Evolutionary conservation across 2,113 vertebrate genomes (phyloP), one percentile per base, ranked within the genome.

Genomic region (Capreolus pygargus): DNA sequence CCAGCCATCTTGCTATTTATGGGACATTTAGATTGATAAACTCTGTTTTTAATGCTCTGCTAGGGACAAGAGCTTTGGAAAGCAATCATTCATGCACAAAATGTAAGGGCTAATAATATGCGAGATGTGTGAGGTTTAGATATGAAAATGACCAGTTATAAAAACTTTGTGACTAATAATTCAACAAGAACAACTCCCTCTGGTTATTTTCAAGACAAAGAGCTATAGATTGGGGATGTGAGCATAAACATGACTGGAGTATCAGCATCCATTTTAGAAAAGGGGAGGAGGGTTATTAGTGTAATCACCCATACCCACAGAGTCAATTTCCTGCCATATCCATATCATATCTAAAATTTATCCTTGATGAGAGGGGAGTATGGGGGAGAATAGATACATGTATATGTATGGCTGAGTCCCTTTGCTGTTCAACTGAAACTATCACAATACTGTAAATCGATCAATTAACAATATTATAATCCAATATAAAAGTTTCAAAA

Each of bases 111-210:
- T 86, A 95, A 50, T 45, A 88, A 95, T 28, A 12, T 60, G 54
- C 23, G 50, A 91, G 17, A 13, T 27, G 70, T 43, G 36, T 76
- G 70, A 76, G 23, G 36, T 97, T 97, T 67, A 61, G 39, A 79
- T 89, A 89, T 91, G 47, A 79, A 95, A 98, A 79, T 79, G 45
- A 79, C 23, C 96, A 93, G n/a, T 60, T 85, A 45, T 89, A 95
- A 88, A 94, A 94, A 47, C 23, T 94, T 79, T 50, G 54, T 86
- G 43, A 84, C 27, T n/a, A 45, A 83, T 74, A 96, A 91, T n/a
- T 50, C 70, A 95, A 86, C 23, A 70, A 92, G 76, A 96, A 50
- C 13, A 52, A 47, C 11, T 92, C 9, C 93, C 52, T 12, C 67
- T 79, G 27, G 39, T 86, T 89, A 78, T 55, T 92, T 97, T 89